Base-by-base conservation (phyloP, 2,888 invertebrate genomes). In the Yponomeuta malinellus region DNA sequence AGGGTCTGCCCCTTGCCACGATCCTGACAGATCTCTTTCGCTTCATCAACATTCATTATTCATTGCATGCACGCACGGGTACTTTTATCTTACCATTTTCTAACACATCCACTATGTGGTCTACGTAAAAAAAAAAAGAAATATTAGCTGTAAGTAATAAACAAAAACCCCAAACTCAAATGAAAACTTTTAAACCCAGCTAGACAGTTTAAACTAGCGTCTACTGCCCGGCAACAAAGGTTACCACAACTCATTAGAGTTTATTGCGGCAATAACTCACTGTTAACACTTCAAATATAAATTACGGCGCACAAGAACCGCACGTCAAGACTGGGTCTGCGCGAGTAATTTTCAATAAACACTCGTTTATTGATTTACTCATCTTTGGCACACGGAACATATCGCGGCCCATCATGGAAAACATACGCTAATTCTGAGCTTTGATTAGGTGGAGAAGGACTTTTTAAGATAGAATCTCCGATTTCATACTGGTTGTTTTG, bases 351-450 rank as follows among this genome's bases (percentile, higher is more conserved):
- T 72, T 72, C 72, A 69, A 71, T 71, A 63, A 71, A 71, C 70
- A 69, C 69, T 71, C 68, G 70, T 73, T 72, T 71, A 72, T 72
- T 73, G 70, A 72, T 72, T 73, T 71, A 73, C 71, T 74, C 74
- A 75, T 76, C 75, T 76, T 77, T 73, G 75, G 74, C 74, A 72
- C 70, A 72, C 71, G 52, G 52, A 71, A 72, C 72, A 71, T 74
- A 73, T 73, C 74, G 73, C 73, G 73, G 70, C 64, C 63, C 72
- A 66, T 72, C 73, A 70, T 29, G 52, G n/a, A 33, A 37, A 68
- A 15, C 52, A 48, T 68, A 68, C 68, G 68, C 31, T 52, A 52
- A 68, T 52, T 52, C 48, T 68, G 12, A 31, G 29, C 48, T 68
- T 8, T 0, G 52, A 23, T 68, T 12, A 52, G 23, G 31, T 68